Percentiles rank a stretch among this genome's conserved stretches.
Evolutionary conservation across 2,113 vertebrate genomes (phyloP).

Genomic region (Eonycteris spelaea): DNA sequence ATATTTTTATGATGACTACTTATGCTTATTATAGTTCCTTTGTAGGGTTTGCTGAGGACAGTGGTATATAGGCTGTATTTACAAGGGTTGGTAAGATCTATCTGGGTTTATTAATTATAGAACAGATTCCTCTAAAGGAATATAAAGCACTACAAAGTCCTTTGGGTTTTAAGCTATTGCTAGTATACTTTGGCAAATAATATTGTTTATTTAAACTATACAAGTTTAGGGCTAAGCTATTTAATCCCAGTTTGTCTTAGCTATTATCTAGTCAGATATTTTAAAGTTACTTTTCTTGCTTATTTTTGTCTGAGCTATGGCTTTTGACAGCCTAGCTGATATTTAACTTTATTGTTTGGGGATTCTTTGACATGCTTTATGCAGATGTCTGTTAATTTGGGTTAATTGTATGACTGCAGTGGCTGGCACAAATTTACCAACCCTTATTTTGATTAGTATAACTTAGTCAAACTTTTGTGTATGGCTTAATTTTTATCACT

Average conservation of each 20-base stretch:
- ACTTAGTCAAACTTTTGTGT: not conserved
- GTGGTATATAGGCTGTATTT: not conserved
- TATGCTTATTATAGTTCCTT: not conserved
- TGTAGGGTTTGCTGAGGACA: not conserved
- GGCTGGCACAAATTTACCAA: not conserved
- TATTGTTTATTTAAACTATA: not conserved
- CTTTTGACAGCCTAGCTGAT: not conserved
- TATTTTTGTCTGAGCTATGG: not conserved
- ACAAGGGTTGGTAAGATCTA: not conserved
- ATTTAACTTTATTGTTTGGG: not conserved
- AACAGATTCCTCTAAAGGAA: constrained; percentile 24
- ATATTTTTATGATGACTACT: not conserved
- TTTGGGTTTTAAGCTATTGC: constrained; percentile 58
- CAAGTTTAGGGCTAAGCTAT: constrained; percentile 15
- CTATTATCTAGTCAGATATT: not conserved
- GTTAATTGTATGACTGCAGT: not conserved
- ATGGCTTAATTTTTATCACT: not conserved
- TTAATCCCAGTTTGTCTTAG: not conserved
- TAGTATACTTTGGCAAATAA: not conserved
- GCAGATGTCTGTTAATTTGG: not conserved
- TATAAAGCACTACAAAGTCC: constrained; percentile 10
- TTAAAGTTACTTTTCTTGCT: not conserved
- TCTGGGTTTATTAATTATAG: not conserved
- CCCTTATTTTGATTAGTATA: not conserved
- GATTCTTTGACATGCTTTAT: not conserved